A percentile compares a stretch with the other conserved stretches of the same genome.
phyloP scores from a whole-genome alignment of 1,140 invertebrate genomes.

The Pachypeltis micranthus region DNA sequence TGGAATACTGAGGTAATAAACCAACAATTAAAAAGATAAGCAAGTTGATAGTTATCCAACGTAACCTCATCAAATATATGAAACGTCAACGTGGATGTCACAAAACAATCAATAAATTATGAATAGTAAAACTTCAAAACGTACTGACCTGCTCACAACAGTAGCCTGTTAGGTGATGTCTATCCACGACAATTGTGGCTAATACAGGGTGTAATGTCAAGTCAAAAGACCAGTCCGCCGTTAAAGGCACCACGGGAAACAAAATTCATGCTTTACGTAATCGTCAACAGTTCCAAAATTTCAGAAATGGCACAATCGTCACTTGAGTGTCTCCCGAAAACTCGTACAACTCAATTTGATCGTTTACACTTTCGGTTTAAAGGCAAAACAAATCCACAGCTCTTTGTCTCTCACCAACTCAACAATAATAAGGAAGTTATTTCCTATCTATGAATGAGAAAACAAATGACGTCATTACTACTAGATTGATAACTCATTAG shows the following conservation, averaged over 20 bases:
- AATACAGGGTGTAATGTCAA: too few species aligned
- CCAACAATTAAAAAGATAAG: too few species aligned
- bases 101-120: too few species aligned
- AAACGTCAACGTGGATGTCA: too few species aligned
- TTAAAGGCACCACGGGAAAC: constrained; percentile 6
- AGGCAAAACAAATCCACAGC: not conserved
- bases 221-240: too few species aligned
- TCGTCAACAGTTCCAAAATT: not conserved
- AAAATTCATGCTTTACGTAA: not conserved
- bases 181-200: too few species aligned
- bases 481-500: constrained; percentile 7
- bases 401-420: constrained; percentile 2
- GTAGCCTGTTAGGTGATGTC: too few species aligned
- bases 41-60: too few species aligned
- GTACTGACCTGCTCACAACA: too few species aligned
- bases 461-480: constrained; percentile 20
- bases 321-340: not conserved
- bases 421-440: constrained; percentile 22
- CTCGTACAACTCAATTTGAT: not conserved
- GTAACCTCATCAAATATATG: too few species aligned
- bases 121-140: too few species aligned
- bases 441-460: constrained; percentile 18
- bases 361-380: not conserved
- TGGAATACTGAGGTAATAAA: too few species aligned
- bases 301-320: not conserved